phyloP scores from a whole-genome alignment of 2,797 vertebrate species.

The Chaetodon trifasciatus region DNA sequence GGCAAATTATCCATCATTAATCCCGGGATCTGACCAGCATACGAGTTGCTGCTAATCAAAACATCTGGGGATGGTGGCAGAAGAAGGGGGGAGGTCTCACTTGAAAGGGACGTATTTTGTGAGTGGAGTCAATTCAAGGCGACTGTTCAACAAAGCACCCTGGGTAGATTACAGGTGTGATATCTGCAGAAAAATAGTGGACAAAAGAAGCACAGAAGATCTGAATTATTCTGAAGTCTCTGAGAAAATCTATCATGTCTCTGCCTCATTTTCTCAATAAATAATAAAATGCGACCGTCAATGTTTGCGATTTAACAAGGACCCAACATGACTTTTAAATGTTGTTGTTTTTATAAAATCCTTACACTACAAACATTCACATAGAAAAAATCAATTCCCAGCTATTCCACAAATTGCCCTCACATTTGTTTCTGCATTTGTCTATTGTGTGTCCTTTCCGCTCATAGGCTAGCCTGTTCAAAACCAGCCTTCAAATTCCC shows the following conservation, averaged over 20 bases:
- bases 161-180: conserved; percentile 72
- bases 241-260: conserved; percentile 20
- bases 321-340: conserved; percentile 89
- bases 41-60: conserved; percentile 96
- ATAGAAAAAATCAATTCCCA: conserved; percentile 92
- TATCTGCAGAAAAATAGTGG: conserved; percentile 45
- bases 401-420: conserved; percentile 94
- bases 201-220: conserved; percentile 19
- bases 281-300: conserved; percentile 45
- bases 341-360: conserved; percentile 89
- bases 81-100: conserved; percentile 78
- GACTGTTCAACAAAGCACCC: conserved; percentile 69
- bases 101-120: conserved; percentile 82
- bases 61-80: conserved; percentile 90
- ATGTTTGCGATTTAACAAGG: conserved; percentile 74
- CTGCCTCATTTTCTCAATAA: conserved; percentile 26
- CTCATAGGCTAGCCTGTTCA: conserved; percentile 94
- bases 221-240: background rate
- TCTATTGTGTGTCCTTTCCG: conserved; percentile 97
- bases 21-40: conserved; percentile 99
- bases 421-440: conserved; percentile 95
- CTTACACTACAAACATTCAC: conserved; percentile 89
- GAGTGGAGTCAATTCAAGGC: conserved; percentile 70
- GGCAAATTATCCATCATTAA: conserved; percentile 99
- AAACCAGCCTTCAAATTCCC: conserved; percentile 97